Evolutionary conservation across 2,113 vertebrate species (phyloP).

Genomic region (Beaufortia kweichowensis): DNA sequence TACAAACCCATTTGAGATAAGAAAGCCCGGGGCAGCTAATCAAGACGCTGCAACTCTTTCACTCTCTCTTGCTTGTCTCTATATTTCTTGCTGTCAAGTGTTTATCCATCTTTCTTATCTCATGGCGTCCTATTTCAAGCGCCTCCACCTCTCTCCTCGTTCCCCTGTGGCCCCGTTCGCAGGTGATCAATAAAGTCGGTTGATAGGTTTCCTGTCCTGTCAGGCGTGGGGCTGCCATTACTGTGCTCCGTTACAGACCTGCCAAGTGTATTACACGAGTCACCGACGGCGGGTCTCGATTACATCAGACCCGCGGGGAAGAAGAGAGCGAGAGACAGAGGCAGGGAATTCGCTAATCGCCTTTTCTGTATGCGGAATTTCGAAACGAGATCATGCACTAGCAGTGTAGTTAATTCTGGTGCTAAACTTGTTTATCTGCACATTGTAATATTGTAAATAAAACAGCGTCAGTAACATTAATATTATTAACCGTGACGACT

Average conservation of each 20-base stretch:
- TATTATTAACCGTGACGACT: too few relatives aligned
- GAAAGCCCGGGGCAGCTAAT: constrained; percentile 8
- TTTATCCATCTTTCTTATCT: constrained; percentile 47
- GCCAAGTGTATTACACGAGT: constrained; percentile 54
- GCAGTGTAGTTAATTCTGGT: not conserved
- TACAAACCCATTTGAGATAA: constrained; percentile 4
- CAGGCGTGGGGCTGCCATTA: constrained; percentile 48
- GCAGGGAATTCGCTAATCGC: not conserved
- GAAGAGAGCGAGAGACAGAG: not conserved
- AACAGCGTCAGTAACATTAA: too few relatives aligned
- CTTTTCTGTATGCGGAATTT: not conserved
- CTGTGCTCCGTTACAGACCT: constrained; percentile 44
- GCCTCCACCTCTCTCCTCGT: constrained; percentile 24
- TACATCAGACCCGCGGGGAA: constrained; percentile 46
- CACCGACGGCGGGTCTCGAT: constrained; percentile 35
- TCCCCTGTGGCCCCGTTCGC: constrained; percentile 29
- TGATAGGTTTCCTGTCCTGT: constrained; percentile 50
- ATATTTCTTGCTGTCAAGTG: constrained; percentile 37
- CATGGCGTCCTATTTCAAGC: not conserved
- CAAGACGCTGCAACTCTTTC: constrained; percentile 20
- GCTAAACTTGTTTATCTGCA: too few relatives aligned
- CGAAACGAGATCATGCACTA: not conserved
- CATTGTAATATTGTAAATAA: too few relatives aligned
- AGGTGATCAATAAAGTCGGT: constrained; percentile 53
- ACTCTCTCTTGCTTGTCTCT: constrained; percentile 21